Percentiles rank a stretch among this genome's conserved stretches.
Conservation (phyloP, 2,888 invertebrate genomes). For the Amphimallon solstitiale region DNA sequence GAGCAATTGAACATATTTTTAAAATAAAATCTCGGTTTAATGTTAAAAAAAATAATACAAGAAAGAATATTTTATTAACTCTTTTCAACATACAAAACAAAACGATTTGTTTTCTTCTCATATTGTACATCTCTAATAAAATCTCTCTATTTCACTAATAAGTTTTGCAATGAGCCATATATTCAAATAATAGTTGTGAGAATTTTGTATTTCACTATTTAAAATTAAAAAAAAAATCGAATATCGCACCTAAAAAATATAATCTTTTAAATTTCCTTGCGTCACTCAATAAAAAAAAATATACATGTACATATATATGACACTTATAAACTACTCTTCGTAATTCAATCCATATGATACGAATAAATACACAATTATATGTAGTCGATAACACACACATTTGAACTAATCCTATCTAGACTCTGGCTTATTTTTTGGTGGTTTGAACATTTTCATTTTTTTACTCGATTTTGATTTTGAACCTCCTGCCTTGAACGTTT, state of each 20-base stretch:
- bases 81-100: no score
- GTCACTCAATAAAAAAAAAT: conserved; percentile 21
- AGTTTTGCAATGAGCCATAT: no score
- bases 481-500: conserved; percentile 81
- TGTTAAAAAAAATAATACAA: no score
- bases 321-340: conserved; percentile 9
- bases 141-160: background rate
- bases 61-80: no score
- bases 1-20: no score
- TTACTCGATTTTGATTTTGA: conserved; percentile 76
- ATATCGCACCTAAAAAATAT: conserved; percentile 5
- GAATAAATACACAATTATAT: conserved; percentile 31
- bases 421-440: conserved; percentile 94
- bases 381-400: conserved; percentile 2
- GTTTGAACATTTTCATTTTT: conserved; percentile 86
- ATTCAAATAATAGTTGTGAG: no score
- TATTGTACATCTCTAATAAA: no score
- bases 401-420: conserved; percentile 73
- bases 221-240: background rate
- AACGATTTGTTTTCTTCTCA: no score
- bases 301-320: conserved; percentile 14
- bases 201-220: no score
- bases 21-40: no score
- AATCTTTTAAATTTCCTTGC: conserved; percentile 2
- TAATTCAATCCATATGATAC: conserved; percentile 10